These are phyloP conservation scores for Psittacula cyanocephala DNA, from an alignment of 2,113 vertebrate genomes.

Conservation along the genomic window DNA sequence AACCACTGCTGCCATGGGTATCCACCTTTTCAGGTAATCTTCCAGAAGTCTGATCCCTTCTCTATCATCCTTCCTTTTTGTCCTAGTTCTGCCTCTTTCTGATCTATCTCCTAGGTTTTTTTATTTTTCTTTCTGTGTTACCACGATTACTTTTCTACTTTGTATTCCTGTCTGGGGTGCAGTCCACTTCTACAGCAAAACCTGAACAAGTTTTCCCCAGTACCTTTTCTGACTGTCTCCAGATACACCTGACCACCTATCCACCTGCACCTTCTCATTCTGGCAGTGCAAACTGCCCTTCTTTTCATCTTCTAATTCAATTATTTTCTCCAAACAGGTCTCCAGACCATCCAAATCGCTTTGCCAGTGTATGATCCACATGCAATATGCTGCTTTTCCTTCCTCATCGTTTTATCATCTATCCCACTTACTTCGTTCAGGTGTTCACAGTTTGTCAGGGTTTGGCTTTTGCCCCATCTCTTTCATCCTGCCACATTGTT, in stretches of 20 bases:
- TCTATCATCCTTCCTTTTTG: neutral
- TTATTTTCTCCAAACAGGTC: neutral
- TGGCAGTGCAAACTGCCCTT: neutral
- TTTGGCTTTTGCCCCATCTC: neutral
- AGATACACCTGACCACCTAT: neutral
- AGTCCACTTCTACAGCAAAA: neutral
- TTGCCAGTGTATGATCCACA: neutral
- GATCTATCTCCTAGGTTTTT: neutral
- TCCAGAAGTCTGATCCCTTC: neutral
- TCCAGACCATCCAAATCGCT: neutral
- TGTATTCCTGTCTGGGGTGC: neutral
- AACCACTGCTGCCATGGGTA: neutral
- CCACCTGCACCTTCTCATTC: neutral
- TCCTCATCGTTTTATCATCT: neutral
- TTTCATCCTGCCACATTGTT: neutral
- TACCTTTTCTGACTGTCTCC: neutral
- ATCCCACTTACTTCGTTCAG: neutral
- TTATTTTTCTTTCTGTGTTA: neutral
- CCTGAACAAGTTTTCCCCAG: neutral
- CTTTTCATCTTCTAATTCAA: neutral
- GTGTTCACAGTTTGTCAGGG: neutral
- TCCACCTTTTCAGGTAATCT: neutral
- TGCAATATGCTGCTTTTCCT: neutral
- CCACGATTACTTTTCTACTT: neutral
- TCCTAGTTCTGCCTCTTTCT: neutral